phyloP scores from a whole-genome alignment of 2,113 vertebrate species.

The Bolborhynchus lineola region DNA sequence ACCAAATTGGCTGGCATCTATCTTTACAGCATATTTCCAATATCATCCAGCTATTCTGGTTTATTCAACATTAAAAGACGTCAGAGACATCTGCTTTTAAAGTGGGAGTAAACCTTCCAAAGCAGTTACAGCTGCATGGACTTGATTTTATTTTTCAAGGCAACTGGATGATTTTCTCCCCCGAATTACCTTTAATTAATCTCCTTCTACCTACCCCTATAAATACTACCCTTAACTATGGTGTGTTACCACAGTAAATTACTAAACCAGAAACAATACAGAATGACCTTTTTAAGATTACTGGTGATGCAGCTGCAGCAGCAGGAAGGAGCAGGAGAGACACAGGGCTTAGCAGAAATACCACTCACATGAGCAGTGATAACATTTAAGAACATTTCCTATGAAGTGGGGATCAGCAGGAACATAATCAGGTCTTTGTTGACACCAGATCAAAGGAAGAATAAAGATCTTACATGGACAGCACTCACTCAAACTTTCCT shows the following conservation, averaged over 20 bases:
- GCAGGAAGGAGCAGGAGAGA: not conserved
- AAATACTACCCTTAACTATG: not conserved
- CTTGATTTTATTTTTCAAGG: not conserved
- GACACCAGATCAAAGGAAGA: not conserved
- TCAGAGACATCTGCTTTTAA: not conserved
- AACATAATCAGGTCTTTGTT: not conserved
- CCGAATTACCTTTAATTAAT: not conserved
- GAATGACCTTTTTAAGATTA: not conserved
- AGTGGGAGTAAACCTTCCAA: not conserved
- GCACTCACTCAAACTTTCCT: not conserved
- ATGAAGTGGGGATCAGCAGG: not conserved
- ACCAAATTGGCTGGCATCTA: not conserved
- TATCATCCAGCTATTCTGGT: not conserved
- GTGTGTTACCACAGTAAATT: not conserved
- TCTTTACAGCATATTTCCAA: not conserved
- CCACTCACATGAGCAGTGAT: not conserved
- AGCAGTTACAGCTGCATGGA: not conserved
- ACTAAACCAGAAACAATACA: not conserved
- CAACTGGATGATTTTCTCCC: not conserved
- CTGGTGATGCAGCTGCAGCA: not conserved
- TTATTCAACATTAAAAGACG: not conserved
- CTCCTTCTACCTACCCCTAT: not conserved
- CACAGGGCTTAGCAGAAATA: not conserved
- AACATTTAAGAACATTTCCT: not conserved
- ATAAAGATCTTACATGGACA: accelerated